These are phyloP conservation scores for Eolophus roseicapilla DNA, from an alignment of 2,113 vertebrate species.

Conservation along the genomic window DNA sequence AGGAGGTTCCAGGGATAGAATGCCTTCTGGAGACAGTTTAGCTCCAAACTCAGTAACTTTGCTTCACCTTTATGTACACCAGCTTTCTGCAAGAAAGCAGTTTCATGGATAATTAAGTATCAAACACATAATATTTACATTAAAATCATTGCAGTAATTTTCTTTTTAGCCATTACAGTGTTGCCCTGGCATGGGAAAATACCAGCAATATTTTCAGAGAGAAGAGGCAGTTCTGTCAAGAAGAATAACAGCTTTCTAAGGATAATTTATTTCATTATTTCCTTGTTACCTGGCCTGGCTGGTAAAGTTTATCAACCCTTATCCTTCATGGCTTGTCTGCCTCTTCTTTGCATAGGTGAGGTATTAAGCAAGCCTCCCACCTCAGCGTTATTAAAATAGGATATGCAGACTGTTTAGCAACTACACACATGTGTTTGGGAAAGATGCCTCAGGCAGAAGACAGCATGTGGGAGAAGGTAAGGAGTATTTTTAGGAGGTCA, in stretches of 20 bases:
- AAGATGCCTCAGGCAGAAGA: slow-evolving; percentile 22
- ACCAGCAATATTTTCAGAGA: not conserved
- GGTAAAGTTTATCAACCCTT: not conserved
- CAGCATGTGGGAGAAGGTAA: slow-evolving; percentile 5
- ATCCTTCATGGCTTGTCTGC: not conserved
- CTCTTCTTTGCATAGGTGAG: not conserved
- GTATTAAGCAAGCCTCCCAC: not conserved
- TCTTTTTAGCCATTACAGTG: not conserved
- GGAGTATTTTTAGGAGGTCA: slow-evolving; percentile 13
- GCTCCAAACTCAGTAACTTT: not conserved
- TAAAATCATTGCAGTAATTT: slow-evolving; percentile 1
- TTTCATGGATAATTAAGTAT: not conserved
- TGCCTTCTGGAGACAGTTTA: not conserved
- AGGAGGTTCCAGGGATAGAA: not conserved
- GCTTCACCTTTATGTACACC: not conserved
- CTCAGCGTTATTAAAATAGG: slow-evolving; percentile 8
- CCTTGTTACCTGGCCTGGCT: not conserved
- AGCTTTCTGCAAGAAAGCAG: not conserved
- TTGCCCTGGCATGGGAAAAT: not conserved
- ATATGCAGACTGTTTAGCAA: not conserved
- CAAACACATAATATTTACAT: slow-evolving; percentile 31
- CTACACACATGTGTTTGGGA: slow-evolving; percentile 2
- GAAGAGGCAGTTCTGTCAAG: not conserved
- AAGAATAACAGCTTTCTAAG: not conserved
- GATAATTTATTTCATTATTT: not conserved